These are phyloP conservation scores for Buphagus erythrorhynchus DNA, from an alignment of 2,797 vertebrate genomes.

Conservation along the genomic window DNA sequence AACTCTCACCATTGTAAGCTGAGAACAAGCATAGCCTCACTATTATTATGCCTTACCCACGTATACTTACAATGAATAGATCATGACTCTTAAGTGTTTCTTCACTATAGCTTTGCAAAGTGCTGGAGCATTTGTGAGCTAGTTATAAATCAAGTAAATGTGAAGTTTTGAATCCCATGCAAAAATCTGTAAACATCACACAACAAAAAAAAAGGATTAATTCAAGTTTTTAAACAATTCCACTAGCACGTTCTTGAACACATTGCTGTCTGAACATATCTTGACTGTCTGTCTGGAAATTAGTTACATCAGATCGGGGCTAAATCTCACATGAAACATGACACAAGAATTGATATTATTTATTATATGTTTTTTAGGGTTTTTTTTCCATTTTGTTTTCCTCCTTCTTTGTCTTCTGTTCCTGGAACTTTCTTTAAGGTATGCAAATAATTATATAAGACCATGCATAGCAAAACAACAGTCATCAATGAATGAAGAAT, in stretches of 20 bases:
- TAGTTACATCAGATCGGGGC: not conserved
- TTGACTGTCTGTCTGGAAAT: not conserved
- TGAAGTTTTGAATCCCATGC: not conserved
- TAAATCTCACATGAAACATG: not conserved
- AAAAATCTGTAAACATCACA: not conserved
- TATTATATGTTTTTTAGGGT: accelerated
- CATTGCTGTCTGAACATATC: not conserved
- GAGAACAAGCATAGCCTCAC: not conserved
- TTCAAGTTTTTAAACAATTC: not conserved
- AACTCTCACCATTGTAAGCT: not conserved
- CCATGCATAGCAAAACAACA: not conserved
- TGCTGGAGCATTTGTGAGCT: not conserved
- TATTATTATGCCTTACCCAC: not conserved
- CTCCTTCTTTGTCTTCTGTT: not conserved
- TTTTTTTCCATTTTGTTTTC: accelerated
- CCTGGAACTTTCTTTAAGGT: not conserved
- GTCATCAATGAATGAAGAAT: not conserved
- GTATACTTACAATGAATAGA: not conserved
- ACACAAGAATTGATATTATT: not conserved
- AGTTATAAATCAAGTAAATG: not conserved
- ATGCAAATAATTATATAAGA: not conserved
- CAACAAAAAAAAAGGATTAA: not conserved
- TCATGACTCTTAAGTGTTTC: not conserved
- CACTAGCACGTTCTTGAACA: not conserved
- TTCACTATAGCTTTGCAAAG: not conserved